These are phyloP conservation scores for Ammodytes dubius DNA, from an alignment of 2,113 vertebrate genomes.

Conservation along the genomic window DNA sequence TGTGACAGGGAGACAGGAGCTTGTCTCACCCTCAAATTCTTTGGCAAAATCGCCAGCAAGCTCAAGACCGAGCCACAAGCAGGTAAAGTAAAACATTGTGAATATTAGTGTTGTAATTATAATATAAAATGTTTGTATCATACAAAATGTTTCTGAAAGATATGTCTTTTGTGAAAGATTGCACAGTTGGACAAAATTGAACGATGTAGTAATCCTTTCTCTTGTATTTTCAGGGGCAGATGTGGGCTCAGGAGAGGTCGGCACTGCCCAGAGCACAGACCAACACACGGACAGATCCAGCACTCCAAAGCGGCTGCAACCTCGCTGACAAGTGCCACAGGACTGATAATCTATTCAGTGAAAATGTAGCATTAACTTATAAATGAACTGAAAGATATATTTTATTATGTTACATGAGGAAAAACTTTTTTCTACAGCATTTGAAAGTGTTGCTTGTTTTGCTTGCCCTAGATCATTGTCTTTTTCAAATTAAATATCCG, in stretches of 20 bases:
- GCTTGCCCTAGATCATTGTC: conserved; percentile 45
- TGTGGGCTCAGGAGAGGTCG: conserved; percentile 91
- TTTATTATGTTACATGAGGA: conserved; percentile 79
- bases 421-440: conserved; percentile 68
- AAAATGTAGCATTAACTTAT: conserved; percentile 87
- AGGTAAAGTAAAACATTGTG: conserved; percentile 84
- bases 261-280: conserved; percentile 82
- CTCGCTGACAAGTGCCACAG: conserved; percentile 88
- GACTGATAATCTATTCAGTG: conserved; percentile 64
- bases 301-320: conserved; percentile 88
- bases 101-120: neutral
- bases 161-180: neutral
- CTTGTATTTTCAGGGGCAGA: conserved; percentile 79
- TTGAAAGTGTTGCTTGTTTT: conserved; percentile 50
- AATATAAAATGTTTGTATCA: neutral
- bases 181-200: neutral
- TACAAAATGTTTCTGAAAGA: neutral
- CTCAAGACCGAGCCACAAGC: conserved; percentile 81
- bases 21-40: conserved; percentile 92
- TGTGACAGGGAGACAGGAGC: conserved; percentile 94
- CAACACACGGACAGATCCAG: conserved; percentile 81
- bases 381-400: conserved; percentile 82
- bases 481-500: conserved; percentile 47
- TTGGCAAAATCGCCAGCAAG: conserved; percentile 87
- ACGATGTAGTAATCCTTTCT: neutral